Conservation (phyloP, 2,113 vertebrate genomes). For the Perccottus glenii region DNA sequence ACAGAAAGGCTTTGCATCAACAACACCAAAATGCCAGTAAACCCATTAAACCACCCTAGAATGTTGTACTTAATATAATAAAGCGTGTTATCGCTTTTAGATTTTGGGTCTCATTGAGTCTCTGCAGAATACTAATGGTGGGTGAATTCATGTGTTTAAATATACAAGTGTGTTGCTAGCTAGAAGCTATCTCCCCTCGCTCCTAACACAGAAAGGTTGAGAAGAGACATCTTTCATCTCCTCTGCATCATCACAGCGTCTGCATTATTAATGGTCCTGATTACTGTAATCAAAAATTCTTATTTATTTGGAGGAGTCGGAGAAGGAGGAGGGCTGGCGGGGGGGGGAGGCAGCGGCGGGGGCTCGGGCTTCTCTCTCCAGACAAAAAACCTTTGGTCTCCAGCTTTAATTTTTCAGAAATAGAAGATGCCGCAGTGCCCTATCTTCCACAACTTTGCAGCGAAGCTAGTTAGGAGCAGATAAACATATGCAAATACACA, state of each 20-base stretch:
- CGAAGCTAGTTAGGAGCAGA: slow-evolving; percentile 71
- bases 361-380: slow-evolving; percentile 74
- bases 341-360: slow-evolving; percentile 49
- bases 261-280: slow-evolving; percentile 84
- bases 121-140: slow-evolving; percentile 52
- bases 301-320: slow-evolving; percentile 82
- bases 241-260: slow-evolving; percentile 79
- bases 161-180: slow-evolving; percentile 58
- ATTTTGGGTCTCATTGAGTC: slow-evolving; percentile 53
- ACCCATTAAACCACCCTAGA: slow-evolving; percentile 30
- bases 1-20: slow-evolving; percentile 9
- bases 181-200: slow-evolving; percentile 77
- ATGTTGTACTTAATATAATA: slow-evolving; percentile 40
- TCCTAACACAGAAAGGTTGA: slow-evolving; percentile 82
- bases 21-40: slow-evolving; percentile 23
- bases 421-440: slow-evolving; percentile 70
- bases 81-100: slow-evolving; percentile 56
- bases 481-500: slow-evolving; percentile 73
- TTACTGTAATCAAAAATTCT: slow-evolving; percentile 87
- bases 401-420: slow-evolving; percentile 79
- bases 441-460: slow-evolving; percentile 70
- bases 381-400: slow-evolving; percentile 79
- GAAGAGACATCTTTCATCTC: slow-evolving; percentile 83
- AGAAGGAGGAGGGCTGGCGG: slow-evolving; percentile 52
- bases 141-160: slow-evolving; percentile 20